These are phyloP conservation scores for Aphyosemion australe DNA, from an alignment of 2,113 vertebrate species.

Conservation along the genomic window DNA sequence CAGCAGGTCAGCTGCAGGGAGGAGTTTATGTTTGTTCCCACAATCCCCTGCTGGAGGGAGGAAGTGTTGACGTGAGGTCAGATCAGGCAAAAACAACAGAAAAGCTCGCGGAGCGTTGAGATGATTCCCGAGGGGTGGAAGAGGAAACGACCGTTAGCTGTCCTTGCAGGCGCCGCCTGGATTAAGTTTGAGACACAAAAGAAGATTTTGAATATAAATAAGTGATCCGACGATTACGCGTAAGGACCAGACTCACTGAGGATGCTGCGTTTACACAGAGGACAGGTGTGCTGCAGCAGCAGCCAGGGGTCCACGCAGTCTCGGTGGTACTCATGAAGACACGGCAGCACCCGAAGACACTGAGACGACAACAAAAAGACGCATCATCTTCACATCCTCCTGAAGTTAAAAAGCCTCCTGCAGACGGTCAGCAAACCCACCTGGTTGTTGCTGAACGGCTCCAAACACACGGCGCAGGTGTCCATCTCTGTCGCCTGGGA, in stretches of 20 bases:
- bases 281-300: conserved; percentile 92
- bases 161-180: conserved; percentile 72
- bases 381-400: neutral
- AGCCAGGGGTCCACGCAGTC: conserved; percentile 96
- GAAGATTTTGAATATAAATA: neutral
- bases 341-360: conserved; percentile 93
- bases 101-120: conserved; percentile 13
- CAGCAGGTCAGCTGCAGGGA: neutral
- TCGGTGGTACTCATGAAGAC: conserved; percentile 91
- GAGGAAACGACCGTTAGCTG: conserved; percentile 45
- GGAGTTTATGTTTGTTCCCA: conserved; percentile 13
- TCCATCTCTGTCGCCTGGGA: conserved; percentile 75
- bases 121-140: neutral
- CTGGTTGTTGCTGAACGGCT: conserved; percentile 91
- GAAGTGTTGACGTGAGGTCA: conserved; percentile 44
- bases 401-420: neutral
- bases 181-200: neutral
- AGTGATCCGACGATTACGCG: neutral
- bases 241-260: conserved; percentile 77
- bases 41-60: conserved; percentile 32
- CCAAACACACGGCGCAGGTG: conserved; percentile 91
- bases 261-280: conserved; percentile 92
- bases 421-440: conserved; percentile 57
- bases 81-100: neutral
- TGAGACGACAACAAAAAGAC: conserved; percentile 29